Evolutionary conservation across 2,113 vertebrate genomes (phyloP), one percentile per base, ranked within the genome.

Genomic region (Odontophorus gujanensis): DNA sequence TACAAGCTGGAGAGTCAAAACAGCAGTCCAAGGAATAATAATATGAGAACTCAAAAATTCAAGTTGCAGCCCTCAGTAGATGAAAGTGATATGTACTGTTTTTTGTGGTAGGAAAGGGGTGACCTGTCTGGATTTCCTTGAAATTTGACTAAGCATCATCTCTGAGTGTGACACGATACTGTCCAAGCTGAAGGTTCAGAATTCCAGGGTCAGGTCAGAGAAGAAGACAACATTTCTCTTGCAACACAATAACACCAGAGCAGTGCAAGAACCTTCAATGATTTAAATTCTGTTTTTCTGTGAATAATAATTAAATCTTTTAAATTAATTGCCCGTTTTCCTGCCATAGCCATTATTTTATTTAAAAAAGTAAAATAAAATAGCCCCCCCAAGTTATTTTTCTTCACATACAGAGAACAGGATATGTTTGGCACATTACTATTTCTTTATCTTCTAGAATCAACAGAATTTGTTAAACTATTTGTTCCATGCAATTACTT

Each of bases 381-480:
- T 71, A 67, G 25, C 48, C 32, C 16, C 24, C 40, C 48, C 28
- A 91, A 86, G n/a, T 59, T 36, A 75, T 68, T 61, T 68, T 24
- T 58, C 48, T 81, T 79, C 76, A 57, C 36, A 72, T 77, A 82
- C 38, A 61, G 25, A 88, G 11, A 89, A 18, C 2, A 57, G 21
- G n/a, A 10, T 74, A 17, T 67, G 9, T 40, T 87, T 81, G 68
- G 30, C 43, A 53, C 8, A 79, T 72, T 36, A 28, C 26, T 53
- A n/a, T 84, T 91, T 84, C 38, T 53, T 53, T 9, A 69, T 20
- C 63, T 81, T 61, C 42, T 66, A 62, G 15, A 48, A 79, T 38
- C 45, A 89, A 76, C 21, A 32, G 24, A 89, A 79, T 87, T 93
- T 72, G 62, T 79, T 78, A 83, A 90, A 66, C 83, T 83, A 71